Evolutionary conservation across 2,888 invertebrate genomes (phyloP).

Genomic region (Brenthis daphne): DNA sequence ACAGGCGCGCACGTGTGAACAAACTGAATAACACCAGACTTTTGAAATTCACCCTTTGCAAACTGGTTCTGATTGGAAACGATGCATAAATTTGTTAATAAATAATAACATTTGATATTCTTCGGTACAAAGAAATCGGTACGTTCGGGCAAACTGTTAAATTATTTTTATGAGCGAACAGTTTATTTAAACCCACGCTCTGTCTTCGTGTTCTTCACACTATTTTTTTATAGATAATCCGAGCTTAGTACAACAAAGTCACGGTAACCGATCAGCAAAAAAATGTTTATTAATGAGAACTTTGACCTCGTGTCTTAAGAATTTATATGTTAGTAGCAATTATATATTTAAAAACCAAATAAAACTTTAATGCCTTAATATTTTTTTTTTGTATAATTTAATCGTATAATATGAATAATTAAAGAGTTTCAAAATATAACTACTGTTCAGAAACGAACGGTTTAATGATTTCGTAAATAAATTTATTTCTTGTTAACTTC

Average conservation of each 20-base stretch:
- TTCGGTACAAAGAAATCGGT: conserved; percentile 40
- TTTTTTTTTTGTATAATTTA: conserved; percentile 5
- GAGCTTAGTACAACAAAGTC: conserved; percentile 48
- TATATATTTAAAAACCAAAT: conserved; percentile 26
- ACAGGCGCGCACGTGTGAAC: conserved; percentile 42
- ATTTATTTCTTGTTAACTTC: too few species aligned
- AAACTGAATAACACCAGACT: conserved; percentile 21
- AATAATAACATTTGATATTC: background rate
- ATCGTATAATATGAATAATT: background rate
- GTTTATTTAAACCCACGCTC: conserved; percentile 60
- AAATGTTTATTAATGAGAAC: conserved; percentile 57
- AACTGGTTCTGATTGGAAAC: conserved; percentile 15
- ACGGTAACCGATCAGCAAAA: conserved; percentile 58
- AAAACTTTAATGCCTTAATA: too few species aligned
- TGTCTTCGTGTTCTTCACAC: conserved; percentile 53
- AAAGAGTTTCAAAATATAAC: too few species aligned
- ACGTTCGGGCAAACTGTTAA: conserved; percentile 44
- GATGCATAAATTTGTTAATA: conserved; percentile 3
- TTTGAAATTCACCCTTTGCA: conserved; percentile 31
- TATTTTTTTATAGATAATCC: conserved; percentile 54
- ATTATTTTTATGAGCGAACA: conserved; percentile 46
- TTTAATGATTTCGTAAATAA: too few species aligned
- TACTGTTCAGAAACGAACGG: too few species aligned
- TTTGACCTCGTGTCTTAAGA: conserved; percentile 48
- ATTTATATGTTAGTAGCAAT: conserved; percentile 13